A percentile compares a stretch with the other conserved stretches of the same genome.
Conservation (phyloP, 2,888 invertebrate genomes). For the Antitype chi region DNA sequence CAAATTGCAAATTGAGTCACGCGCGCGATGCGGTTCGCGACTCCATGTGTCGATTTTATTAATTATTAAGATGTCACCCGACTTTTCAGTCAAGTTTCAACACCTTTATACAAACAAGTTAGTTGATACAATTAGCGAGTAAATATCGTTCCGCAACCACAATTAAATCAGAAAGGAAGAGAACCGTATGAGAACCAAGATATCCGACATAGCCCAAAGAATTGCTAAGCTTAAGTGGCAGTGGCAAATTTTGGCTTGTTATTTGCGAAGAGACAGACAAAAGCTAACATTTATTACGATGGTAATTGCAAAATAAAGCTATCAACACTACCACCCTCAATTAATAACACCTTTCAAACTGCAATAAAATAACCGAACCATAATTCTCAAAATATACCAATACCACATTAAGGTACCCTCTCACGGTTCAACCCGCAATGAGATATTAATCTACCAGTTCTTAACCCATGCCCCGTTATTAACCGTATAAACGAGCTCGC, state of each 20-base stretch:
- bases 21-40: not conserved
- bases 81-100: not conserved
- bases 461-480: conserved; percentile 56
- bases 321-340: not conserved
- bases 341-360: conserved; percentile 15
- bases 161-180: too few relatives aligned
- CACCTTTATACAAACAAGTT: not conserved
- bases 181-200: too few relatives aligned
- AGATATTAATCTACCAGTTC: conserved; percentile 64
- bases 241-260: not conserved
- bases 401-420: conserved; percentile 28
- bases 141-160: not conserved
- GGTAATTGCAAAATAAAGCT: conserved; percentile 18
- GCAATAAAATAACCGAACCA: conserved; percentile 17
- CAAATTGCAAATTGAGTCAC: not conserved
- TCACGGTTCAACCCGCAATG: conserved; percentile 41
- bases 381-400: conserved; percentile 41
- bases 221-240: too few relatives aligned
- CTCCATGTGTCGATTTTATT: not conserved
- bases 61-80: not conserved
- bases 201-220: too few relatives aligned
- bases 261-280: not conserved
- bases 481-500: conserved; percentile 55
- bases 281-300: not conserved
- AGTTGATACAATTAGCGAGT: not conserved